phyloP scores from a whole-genome alignment of 2,113 vertebrate genomes.

The Deroptyus accipitrinus region DNA sequence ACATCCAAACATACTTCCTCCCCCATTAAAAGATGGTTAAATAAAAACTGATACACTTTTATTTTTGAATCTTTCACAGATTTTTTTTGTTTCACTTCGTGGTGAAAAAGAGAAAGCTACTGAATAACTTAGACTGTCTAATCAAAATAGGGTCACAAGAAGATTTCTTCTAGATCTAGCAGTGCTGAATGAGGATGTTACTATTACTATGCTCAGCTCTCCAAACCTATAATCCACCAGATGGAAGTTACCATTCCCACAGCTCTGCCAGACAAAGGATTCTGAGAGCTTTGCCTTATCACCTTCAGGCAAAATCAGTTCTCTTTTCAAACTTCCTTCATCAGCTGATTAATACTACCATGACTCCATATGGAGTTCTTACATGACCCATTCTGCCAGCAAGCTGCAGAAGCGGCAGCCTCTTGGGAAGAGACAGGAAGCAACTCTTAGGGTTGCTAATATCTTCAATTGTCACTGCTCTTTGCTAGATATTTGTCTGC shows the following conservation, averaged over 20 bases:
- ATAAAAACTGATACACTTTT: neutral
- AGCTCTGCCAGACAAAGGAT: neutral
- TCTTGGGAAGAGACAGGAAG: neutral
- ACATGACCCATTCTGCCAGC: constrained; percentile 3
- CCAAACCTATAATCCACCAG: neutral
- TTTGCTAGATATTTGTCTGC: neutral
- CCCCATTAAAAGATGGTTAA: neutral
- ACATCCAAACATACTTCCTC: neutral
- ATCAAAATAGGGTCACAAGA: rapidly evolving
- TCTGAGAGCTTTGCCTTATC: neutral
- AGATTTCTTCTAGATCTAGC: neutral
- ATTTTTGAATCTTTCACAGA: neutral
- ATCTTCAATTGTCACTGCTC: neutral
- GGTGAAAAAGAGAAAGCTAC: neutral
- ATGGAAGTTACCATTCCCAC: constrained; percentile 15
- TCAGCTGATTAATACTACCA: neutral
- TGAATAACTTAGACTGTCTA: neutral
- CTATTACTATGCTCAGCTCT: neutral
- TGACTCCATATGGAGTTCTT: neutral
- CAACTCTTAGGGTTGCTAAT: neutral
- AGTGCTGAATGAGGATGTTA: neutral
- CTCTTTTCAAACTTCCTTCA: neutral
- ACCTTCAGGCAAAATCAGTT: constrained; percentile 10
- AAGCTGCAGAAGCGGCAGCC: neutral
- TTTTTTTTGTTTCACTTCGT: neutral